Conservation (phyloP, 2,797 vertebrate genomes). For the Zenarchopterus dispar region DNA sequence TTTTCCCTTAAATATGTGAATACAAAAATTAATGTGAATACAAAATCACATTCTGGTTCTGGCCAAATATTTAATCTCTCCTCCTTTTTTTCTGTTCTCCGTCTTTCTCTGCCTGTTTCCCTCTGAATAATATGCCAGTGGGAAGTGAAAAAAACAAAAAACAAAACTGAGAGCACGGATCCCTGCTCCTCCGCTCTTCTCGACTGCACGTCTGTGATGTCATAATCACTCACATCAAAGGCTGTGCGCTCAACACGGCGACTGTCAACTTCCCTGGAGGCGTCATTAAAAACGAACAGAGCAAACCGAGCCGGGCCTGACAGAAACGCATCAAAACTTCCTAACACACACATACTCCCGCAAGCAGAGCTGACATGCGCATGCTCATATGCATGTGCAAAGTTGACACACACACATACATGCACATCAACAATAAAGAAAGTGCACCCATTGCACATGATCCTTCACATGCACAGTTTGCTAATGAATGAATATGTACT, state of each 20-base stretch:
- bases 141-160: conserved; percentile 49
- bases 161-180: conserved; percentile 63
- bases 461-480: conserved; percentile 2
- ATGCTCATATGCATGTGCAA: not conserved
- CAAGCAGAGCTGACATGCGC: conserved; percentile 5
- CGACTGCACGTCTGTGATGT: conserved; percentile 83
- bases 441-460: conserved; percentile 29
- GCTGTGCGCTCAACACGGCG: conserved; percentile 80
- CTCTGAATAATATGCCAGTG: conserved; percentile 72
- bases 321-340: conserved; percentile 81
- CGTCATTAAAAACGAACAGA: conserved; percentile 86
- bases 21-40: conserved; percentile 53
- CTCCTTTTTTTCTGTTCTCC: conserved; percentile 34
- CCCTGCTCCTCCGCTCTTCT: conserved; percentile 79
- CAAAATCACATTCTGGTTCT: conserved; percentile 68
- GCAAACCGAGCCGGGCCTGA: conserved; percentile 79
- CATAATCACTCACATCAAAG: conserved; percentile 88
- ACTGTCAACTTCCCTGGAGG: conserved; percentile 87
- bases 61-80: conserved; percentile 79
- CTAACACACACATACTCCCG: conserved; percentile 27
- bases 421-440: conserved; percentile 24
- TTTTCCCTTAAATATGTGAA: conserved; percentile 38
- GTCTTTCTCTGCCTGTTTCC: conserved; percentile 54
- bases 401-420: conserved; percentile 24
- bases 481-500: conserved; percentile 31